Evolutionary conservation across 1,140 invertebrate genomes (phyloP), one percentile per base, ranked within the genome.

Genomic region (Drosophila setifemur): DNA sequence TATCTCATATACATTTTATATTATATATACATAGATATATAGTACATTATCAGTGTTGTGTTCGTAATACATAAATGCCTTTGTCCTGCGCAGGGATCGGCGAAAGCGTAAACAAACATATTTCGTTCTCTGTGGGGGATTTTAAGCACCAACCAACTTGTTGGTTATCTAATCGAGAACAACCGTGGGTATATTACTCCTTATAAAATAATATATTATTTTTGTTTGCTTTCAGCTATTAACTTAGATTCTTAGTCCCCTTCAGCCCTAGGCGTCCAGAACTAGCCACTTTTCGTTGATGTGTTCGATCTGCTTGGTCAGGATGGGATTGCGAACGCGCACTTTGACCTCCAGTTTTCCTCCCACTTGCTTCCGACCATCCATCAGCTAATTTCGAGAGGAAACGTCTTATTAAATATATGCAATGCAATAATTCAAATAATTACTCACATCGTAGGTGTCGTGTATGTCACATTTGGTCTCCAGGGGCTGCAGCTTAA

Each of bases 251-350:
- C 8, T 26, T 12, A 6, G 9, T 40, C 31, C 4, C 6, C 21
- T 18, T 70, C 26, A 72, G 40, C 54, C 50, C 35, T 75, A 53
- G 43, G 76, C 61, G 91, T 96, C 94, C 29, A 96, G 92, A 39
- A 97, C 93, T 0, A 99, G 92, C 98, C 98, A 99, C 90, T 97
- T 98, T 85, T 98, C 96, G 28, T 95, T 95, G 8, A 96, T 93
- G 88, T 96, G 94, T 83, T 98, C 97, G 0, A 98, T 94, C 91
- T 99, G 96, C 78, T 98, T 97, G 4, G 94, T 94, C 18, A 96
- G 90, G 29, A 99, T 94, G 1, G 98, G 98, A 90, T 98, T 96
- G 31, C 98, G 92, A n/a, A 99, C 91, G 47, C 97, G 93, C 16
- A 99, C 90, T 91, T 97, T 97, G 0, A 98, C 92, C 91, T 99